Base-by-base conservation (phyloP, 2,888 invertebrate genomes). In the Agrilus cyanescens region DNA sequence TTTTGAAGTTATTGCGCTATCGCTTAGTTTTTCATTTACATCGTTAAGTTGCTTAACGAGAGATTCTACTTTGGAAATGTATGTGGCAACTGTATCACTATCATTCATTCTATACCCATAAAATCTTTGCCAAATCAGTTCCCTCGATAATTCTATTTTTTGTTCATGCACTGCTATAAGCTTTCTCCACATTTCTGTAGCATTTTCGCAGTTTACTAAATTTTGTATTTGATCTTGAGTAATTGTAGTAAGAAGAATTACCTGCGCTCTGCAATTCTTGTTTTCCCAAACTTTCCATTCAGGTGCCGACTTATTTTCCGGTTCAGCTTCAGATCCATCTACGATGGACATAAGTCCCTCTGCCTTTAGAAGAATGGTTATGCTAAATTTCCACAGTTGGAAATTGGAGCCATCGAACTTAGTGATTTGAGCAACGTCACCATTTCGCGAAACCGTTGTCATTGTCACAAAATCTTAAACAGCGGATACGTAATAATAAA, bases 41-140 rank as follows among this genome's bases (percentile, higher is more conserved):
- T 58, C 57, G n/a, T 20, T 53, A 48, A 32, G 49, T 12, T 37
- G 37, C 4, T 12, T 18, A 12, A 12, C 12, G 20, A 39, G 15
- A 25, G 32, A 13, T 18, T 39, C 16, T 32, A 39, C n/a, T 37
- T 52, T 57, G 1, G 56, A 55, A 8, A 58, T 32, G 14, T 56
- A 59, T 0, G 37, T 33, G 0, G 53, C 52, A 51, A 56, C 56
- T 14, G 48, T 50, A 0, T 49, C 52, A 1, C 50, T 50, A 20
- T 48, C 30, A 15, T 32, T 20, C 20, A 20, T 55, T 25, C 55
- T 57, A 14, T 40, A 55, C 36, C 54, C 50, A 25, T 58, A 57
- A n/a, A 57, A 58, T 16, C 55, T 38, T 34, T 59, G 57, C 32
- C 61, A 62, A 2, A 61, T 13, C 32, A 50, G 15, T 29, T 56